phyloP scores from a whole-genome alignment of 1,140 invertebrate species.

The Bilobella aurantiaca region DNA sequence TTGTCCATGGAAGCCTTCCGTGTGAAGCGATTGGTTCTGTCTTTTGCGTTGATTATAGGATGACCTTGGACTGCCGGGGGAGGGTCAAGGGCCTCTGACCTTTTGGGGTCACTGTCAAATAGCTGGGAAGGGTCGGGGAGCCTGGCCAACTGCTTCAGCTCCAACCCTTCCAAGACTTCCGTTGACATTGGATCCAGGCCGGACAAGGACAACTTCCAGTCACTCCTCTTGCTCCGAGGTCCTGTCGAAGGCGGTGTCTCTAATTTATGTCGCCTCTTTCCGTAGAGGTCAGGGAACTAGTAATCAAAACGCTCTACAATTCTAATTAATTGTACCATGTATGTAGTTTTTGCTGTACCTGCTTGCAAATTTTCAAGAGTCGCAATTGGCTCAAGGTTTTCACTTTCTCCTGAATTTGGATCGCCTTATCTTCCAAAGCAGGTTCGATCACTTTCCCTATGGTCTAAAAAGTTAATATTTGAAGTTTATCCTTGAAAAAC shows the following conservation, averaged over 20 bases:
- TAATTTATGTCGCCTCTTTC: neutral
- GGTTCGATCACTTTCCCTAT: slow-evolving; percentile 8
- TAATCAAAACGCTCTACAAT: too few species aligned
- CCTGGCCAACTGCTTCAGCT: neutral
- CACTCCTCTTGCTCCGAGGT: neutral
- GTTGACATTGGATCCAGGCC: neutral
- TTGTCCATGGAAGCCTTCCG: neutral
- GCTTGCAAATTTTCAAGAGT: neutral
- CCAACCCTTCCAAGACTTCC: neutral
- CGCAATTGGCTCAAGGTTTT: neutral
- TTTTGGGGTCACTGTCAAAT: neutral
- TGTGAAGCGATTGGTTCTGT: neutral
- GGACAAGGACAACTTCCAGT: neutral
- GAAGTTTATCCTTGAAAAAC: neutral
- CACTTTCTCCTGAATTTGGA: neutral
- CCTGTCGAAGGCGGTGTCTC: neutral
- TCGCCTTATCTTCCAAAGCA: neutral
- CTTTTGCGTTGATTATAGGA: neutral
- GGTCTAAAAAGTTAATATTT: slow-evolving; percentile 1
- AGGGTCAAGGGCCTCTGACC: neutral
- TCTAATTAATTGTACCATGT: too few species aligned
- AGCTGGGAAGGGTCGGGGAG: neutral
- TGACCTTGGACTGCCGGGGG: neutral
- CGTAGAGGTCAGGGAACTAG: neutral
- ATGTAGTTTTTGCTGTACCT: too few species aligned